These are phyloP conservation scores for Sceliomorpha sp. DNA, from an alignment of 2,888 invertebrate genomes.

Conservation along the genomic window DNA sequence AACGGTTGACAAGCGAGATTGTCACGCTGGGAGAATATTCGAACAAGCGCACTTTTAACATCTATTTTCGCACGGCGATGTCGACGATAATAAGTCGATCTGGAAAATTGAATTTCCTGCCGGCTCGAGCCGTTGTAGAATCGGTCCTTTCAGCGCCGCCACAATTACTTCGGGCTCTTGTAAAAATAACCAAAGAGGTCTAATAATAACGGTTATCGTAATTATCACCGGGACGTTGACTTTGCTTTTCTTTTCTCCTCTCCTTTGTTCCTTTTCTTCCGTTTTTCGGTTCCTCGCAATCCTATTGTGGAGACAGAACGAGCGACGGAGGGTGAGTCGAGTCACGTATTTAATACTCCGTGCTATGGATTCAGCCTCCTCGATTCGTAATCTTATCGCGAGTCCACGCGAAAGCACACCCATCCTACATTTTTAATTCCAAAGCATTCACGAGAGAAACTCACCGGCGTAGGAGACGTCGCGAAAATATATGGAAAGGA, in stretches of 20 bases:
- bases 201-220: slow-evolving; percentile 35
- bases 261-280: no score
- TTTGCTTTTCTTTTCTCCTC: slow-evolving; percentile 9
- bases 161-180: slow-evolving; percentile 12
- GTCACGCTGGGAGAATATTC: no score
- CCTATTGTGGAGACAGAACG: slow-evolving; percentile 38
- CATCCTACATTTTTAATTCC: slow-evolving; percentile 29
- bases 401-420: slow-evolving; percentile 12
- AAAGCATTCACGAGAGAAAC: slow-evolving; percentile 13
- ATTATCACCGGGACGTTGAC: slow-evolving; percentile 27
- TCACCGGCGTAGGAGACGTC: slow-evolving; percentile 5
- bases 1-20: no score
- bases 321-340: slow-evolving; percentile 54
- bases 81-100: slow-evolving; percentile 6
- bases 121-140: background rate
- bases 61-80: no score
- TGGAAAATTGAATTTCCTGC: slow-evolving; percentile 12
- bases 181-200: slow-evolving; percentile 10
- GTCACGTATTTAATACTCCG: slow-evolving; percentile 68
- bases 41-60: no score
- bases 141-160: background rate
- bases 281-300: no score
- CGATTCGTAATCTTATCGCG: slow-evolving; percentile 43
- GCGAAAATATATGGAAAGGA: slow-evolving; percentile 3
- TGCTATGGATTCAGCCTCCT: slow-evolving; percentile 39